Base-by-base conservation (phyloP, 2,888 invertebrate genomes). In the Netelia melanura region DNA sequence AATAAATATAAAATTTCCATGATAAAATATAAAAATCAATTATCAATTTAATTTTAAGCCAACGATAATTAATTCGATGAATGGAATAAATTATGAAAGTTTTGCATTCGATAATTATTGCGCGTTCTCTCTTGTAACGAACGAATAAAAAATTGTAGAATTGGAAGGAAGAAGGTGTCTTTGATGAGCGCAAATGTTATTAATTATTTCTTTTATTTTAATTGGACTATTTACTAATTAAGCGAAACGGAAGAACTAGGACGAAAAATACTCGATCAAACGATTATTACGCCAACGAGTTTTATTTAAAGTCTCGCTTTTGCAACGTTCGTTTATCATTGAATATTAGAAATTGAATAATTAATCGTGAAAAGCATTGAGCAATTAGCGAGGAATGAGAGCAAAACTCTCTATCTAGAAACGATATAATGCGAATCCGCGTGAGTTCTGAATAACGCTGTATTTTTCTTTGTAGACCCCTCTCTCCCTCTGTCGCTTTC, bases 401-500 rank as follows among this genome's bases (percentile, higher is more conserved):
- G 48, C 10, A 38, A 38, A 38, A 38, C 38, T 38, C 38, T 38
- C 38, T 38, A 38, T 38, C 38, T 38, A 38, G 8, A 38, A 6
- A 38, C 38, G 38, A 38, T 38, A 38, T 38, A 38, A 38, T 38
- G 1, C 17, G 11, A 30, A 62, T 11, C 6, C 25, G 14, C 61
- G 61, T 25, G 62, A 25, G 25, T 30, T 62, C 21, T 25, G 11
- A 25, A 25, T 5, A 62, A 11, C 25, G 10, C 9, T 62, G n/a
- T 62, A 21, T 30, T 62, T 62, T 62, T 25, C n/a, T 62, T 62
- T 62, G 6, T 62, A 11, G 14, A 62, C 1, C 72, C 72, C 72
- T 77, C 65, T 74, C 44, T 61, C 30, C 52, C 77, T 83, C 38
- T 70, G 30, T 79, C 17, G 54, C 56, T 61, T 77, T 77, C 56